These are phyloP conservation scores for Schizaphis graminum DNA, from an alignment of 2,888 invertebrate species.

Conservation along the genomic window DNA sequence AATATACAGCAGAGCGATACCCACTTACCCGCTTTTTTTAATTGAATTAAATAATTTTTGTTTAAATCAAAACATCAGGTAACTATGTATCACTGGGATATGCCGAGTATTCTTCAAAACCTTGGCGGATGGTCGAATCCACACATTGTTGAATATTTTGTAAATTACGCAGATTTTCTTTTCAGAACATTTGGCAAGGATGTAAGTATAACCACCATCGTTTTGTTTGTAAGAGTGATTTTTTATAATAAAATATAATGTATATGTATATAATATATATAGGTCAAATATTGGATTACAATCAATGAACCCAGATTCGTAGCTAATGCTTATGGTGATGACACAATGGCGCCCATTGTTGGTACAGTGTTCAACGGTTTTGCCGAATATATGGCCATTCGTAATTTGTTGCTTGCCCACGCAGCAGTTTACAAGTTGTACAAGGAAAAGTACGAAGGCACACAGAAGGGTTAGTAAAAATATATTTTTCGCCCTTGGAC, in stretches of 20 bases:
- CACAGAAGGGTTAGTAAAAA: not conserved
- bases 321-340: slow-evolving; percentile 68
- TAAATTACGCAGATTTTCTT: not conserved
- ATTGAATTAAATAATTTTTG: not conserved
- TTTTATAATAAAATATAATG: not conserved
- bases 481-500: not conserved
- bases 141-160: not conserved
- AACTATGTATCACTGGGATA: slow-evolving; percentile 74
- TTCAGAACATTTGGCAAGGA: not conserved
- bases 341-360: not conserved
- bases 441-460: slow-evolving; percentile 70
- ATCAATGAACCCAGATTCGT: slow-evolving; percentile 72
- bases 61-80: not conserved
- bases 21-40: too few species aligned
- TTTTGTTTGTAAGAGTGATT: not conserved
- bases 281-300: not conserved
- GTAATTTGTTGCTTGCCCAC: slow-evolving; percentile 78
- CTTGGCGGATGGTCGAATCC: slow-evolving; percentile 79
- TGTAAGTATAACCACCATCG: not conserved
- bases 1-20: too few species aligned
- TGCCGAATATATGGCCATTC: slow-evolving; percentile 77
- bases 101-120: slow-evolving; percentile 74
- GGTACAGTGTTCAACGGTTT: slow-evolving; percentile 72
- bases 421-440: slow-evolving; percentile 77
- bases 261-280: too few species aligned